Base-by-base conservation (phyloP, 2,888 invertebrate genomes). In the Diarsia dahlii region DNA sequence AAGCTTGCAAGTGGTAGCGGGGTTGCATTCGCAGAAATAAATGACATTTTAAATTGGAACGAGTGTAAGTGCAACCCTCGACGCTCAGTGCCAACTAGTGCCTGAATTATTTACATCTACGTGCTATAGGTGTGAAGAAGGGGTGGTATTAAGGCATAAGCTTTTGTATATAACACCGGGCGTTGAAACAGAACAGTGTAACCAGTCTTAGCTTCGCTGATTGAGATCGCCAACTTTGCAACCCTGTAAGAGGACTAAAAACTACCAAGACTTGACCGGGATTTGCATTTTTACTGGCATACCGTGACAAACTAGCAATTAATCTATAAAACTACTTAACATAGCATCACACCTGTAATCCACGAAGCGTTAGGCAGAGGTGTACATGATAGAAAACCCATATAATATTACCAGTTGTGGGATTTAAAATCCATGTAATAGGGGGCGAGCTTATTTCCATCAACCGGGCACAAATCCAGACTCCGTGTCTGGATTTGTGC, bases 11-110 rank as follows among this genome's bases (percentile, higher is more conserved):
- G 87, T 82, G 86, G 86, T 71, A 77, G 74, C 86, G 86, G 72
- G 78, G 86, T 86, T 89, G 88, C 89, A 90, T 89, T 91, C 89
- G 90, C 88, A 91, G 90, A 92, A 92, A 92, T 93, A 93, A 93
- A 93, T 93, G 90, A 92, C 90, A 93, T 92, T 93, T 93, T 91
- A 93, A 93, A 93, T 93, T 92, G 92, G 91, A 90, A 90, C 88
- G 90, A 89, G 90, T 82, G 89, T 90, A 89, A 90, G 89, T 88
- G 90, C 87, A 83, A 82, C 83, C 81, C 85, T 79, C 82, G 81
- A 72, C 78, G 83, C 87, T 86, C 85, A 80, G 78, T 82, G 80
- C 80, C 82, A 89, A 85, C 84, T 88, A 81, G 84, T 80, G 79
- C 78, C 80, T 89, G 89, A 85, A 89, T 89, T 86, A 89, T 89